Evolutionary conservation across 2,888 invertebrate genomes (phyloP), one percentile per base, ranked within the genome.

Genomic region (Andricus curvator): DNA sequence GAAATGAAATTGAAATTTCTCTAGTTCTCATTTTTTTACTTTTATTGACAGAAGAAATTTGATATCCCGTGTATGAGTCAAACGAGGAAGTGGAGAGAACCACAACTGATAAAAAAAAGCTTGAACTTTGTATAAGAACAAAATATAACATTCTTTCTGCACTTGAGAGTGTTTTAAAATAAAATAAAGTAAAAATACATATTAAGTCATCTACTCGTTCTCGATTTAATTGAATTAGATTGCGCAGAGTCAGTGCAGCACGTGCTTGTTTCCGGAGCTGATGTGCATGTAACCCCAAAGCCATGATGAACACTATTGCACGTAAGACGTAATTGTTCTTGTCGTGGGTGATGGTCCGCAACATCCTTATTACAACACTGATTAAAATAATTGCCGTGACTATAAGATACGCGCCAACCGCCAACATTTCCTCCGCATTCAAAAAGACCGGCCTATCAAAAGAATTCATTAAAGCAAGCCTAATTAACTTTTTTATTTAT

Each of bases 331-430:
- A 74, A 56, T 80, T 80, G 77, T 80, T 82, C 77, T 78, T 80
- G 80, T 66, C 70, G 48, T 76, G 56, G 29, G 79, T 79, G 77
- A 81, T 66, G 76, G 78, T 68, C 80, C 65, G 83, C 80, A 84
- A 85, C 84, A 84, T 88, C 85, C 87, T 87, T 84, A 86, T 89
- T 88, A 85, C 83, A 68, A 78, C 67, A 83, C 82, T 84, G 86
- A 86, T 87, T 86, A 88, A 88, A 85, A 85, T 87, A 87, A 88
- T 88, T 85, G 81, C 74, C 80, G 37, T 62, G 56, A 74, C 74
- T 74, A 33, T 56, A 51, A 74, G 74, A 74, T 56, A 74, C 56
- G n/a, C 56, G 74, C 56, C 70, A 33, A 48, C 20, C 56, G 56
- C 37, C 20, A 48, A 48, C 29, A 33, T 20, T 74, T 51, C 51